Percentiles rank a stretch among this genome's conserved stretches.
Evolutionary conservation across 1,140 invertebrate species (phyloP).

Genomic region (Bradynema listronoti): DNA sequence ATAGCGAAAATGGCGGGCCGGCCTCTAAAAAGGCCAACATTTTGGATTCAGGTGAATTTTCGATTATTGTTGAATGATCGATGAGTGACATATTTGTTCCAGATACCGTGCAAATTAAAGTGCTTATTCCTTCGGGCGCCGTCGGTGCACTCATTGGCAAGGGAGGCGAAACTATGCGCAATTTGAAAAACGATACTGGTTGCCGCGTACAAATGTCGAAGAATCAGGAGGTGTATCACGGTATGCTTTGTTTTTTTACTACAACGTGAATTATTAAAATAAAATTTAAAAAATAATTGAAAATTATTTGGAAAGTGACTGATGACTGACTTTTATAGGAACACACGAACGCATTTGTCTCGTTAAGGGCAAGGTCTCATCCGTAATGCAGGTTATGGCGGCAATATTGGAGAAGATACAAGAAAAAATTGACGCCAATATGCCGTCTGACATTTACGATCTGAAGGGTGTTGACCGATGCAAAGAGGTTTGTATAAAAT

Average conservation of each 20-base stretch:
- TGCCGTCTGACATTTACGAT: conserved; percentile 55
- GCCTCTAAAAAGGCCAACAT: conserved; percentile 51
- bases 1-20: conserved; percentile 46
- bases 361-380: conserved; percentile 84
- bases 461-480: conserved; percentile 45
- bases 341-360: conserved; percentile 93
- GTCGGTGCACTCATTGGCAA: conserved; percentile 57
- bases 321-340: conserved; percentile 64
- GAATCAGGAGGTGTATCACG: conserved; percentile 55
- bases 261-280: conserved; percentile 16
- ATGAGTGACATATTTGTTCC: neutral
- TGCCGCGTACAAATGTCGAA: conserved; percentile 57
- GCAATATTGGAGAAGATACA: conserved; percentile 96
- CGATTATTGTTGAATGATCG: neutral
- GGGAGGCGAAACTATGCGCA: conserved; percentile 54
- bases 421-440: conserved; percentile 86
- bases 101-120: conserved; percentile 54
- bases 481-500: conserved; percentile 30
- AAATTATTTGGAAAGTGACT: neutral
- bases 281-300: conserved; percentile 13
- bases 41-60: conserved; percentile 21
- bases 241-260: conserved; percentile 19
- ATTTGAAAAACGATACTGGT: conserved; percentile 49
- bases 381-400: conserved; percentile 83
- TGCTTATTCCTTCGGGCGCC: conserved; percentile 51